phyloP scores from a whole-genome alignment of 2,797 vertebrate species.

The Clarias pachynema region DNA sequence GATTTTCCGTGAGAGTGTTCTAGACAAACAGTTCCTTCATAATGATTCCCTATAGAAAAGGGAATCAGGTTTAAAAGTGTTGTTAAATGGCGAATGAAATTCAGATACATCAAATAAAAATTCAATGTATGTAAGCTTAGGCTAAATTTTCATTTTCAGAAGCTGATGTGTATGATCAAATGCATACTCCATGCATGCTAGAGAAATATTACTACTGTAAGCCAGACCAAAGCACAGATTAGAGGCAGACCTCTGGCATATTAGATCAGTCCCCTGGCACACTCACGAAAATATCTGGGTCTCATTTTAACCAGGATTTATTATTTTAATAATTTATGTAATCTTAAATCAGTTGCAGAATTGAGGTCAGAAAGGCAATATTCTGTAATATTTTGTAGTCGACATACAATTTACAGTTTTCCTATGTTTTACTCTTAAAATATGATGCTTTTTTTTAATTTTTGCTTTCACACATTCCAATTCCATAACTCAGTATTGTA shows the following conservation, averaged over 20 bases:
- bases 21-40: constrained; percentile 3
- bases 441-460: not conserved
- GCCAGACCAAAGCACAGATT: constrained; percentile 17
- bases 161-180: not conserved
- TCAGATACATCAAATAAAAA: not conserved
- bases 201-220: constrained; percentile 18
- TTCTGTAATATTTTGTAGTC: constrained; percentile 56
- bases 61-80: not conserved
- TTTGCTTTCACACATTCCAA: not conserved
- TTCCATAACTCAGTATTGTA: too few species aligned
- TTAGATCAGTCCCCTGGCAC: constrained; percentile 59
- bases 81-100: not conserved
- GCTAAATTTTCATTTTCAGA: not conserved
- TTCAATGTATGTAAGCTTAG: not conserved
- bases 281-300: constrained; percentile 4
- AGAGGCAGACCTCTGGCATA: constrained; percentile 43
- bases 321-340: constrained; percentile 22
- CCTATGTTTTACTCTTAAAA: not conserved
- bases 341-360: constrained; percentile 38
- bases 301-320: constrained; percentile 30
- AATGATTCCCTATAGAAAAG: constrained; percentile 2
- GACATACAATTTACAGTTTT: not conserved
- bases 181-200: constrained; percentile 3
- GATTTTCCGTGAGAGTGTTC: constrained; percentile 33
- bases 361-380: constrained; percentile 44